Percentiles rank a stretch among this genome's conserved stretches.
These are phyloP conservation scores for Phymatocera aterrima DNA, from an alignment of 2,888 invertebrate species.

Conservation along the genomic window DNA sequence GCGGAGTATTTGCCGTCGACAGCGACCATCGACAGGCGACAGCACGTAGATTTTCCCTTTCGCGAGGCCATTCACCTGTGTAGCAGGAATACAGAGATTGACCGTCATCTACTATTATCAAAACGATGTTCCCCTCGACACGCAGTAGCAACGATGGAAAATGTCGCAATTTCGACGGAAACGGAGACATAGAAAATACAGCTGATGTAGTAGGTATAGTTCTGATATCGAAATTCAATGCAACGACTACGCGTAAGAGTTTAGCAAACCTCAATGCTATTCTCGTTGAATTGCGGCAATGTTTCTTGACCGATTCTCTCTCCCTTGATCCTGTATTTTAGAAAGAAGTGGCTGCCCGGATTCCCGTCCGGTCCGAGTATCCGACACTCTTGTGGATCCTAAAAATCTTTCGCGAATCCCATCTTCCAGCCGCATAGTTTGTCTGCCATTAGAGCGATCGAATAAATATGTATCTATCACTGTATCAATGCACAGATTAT, in stretches of 20 bases:
- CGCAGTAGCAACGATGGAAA: background rate
- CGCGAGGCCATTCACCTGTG: slow-evolving; percentile 85
- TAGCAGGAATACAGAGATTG: slow-evolving; percentile 54
- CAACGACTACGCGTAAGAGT: background rate
- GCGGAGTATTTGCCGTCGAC: slow-evolving; percentile 87
- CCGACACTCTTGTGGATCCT: too few relatives aligned
- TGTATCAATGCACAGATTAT: too few relatives aligned
- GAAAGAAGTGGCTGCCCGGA: slow-evolving; percentile 94
- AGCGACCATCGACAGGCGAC: slow-evolving; percentile 90
- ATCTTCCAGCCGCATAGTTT: too few relatives aligned
- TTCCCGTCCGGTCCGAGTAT: too few relatives aligned
- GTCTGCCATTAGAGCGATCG: too few relatives aligned
- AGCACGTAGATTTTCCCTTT: slow-evolving; percentile 92
- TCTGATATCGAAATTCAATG: background rate
- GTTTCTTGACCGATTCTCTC: slow-evolving; percentile 83
- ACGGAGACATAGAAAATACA: background rate
- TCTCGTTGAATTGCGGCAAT: slow-evolving; percentile 78
- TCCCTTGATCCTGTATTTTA: slow-evolving; percentile 86
- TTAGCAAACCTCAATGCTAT: slow-evolving; percentile 63
- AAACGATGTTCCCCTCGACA: background rate
- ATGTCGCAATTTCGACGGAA: background rate
- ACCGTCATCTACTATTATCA: background rate
- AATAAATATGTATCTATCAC: too few relatives aligned
- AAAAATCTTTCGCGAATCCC: too few relatives aligned
- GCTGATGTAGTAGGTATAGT: background rate